Conservation (phyloP, 2,113 vertebrate species). For the Mustelus asterias region DNA sequence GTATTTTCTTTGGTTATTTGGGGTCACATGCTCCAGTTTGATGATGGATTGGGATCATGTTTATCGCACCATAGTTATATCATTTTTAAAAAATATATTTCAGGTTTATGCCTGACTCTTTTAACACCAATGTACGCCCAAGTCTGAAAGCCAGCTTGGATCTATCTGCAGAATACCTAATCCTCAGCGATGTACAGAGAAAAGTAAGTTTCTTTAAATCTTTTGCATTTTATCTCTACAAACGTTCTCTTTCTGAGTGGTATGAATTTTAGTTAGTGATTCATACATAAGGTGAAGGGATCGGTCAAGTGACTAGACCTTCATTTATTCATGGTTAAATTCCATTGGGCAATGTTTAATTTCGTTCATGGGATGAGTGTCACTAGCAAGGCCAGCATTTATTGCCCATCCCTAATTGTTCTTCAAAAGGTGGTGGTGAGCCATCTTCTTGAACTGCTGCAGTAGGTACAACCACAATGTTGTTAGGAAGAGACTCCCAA, state of each 20-base stretch:
- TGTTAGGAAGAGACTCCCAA: background rate
- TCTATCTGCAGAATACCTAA: conserved; percentile 85
- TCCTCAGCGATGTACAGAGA: conserved; percentile 89
- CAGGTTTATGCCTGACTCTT: conserved; percentile 89
- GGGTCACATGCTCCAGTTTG: background rate
- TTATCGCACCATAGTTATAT: background rate
- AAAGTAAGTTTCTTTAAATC: conserved; percentile 65
- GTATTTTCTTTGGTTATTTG: background rate
- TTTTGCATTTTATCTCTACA: background rate
- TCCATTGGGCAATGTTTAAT: background rate
- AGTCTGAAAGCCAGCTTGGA: conserved; percentile 91
- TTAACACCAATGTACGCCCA: conserved; percentile 73
- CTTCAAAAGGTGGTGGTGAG: background rate
- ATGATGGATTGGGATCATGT: background rate
- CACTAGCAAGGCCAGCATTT: too few relatives aligned
- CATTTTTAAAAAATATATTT: background rate
- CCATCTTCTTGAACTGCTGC: background rate
- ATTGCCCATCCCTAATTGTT: background rate
- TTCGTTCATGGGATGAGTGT: too few relatives aligned
- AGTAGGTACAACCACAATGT: background rate
- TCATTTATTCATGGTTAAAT: background rate
- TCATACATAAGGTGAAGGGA: background rate
- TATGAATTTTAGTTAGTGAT: background rate
- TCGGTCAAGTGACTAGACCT: background rate
- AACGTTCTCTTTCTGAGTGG: background rate